Base-by-base conservation (phyloP, 2,888 invertebrate genomes). In the Caradrina kadenii region DNA sequence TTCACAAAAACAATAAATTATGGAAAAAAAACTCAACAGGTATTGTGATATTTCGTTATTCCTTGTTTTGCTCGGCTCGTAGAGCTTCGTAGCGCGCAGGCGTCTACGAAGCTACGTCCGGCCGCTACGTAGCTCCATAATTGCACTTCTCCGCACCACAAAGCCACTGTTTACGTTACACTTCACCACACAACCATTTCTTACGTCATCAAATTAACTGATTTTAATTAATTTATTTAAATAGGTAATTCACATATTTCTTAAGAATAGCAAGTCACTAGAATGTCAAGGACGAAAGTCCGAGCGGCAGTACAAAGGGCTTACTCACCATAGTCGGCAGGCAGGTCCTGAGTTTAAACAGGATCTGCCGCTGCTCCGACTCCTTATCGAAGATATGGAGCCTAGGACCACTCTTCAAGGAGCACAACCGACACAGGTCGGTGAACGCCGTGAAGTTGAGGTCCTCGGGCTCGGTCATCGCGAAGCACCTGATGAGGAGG, bases 361-460 rank as follows among this genome's bases (percentile, higher is more conserved):
- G 94, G 82, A 97, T 94, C 93, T 97, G 97, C 83, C 97, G 94
- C 90, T 97, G 97, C 89, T 97, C 97, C 63, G 97, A 97, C 90
- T 97, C 97, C 90, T 97, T 97, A 89, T 97, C 97, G 90, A 97
- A 97, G 88, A 97, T 96, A 90, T 97, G 97, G 84, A 97, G 96
- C 90, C 97, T 96, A 83, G 97, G 97, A 79, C 97, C 97, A 89
- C 96, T 97, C 93, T 97, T 97, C 84, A 97, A 94, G 84, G 97
- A 97, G 91, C 97, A 97, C 82, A 97, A 96, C 89, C 97, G 96
- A 91, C 97, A 97, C 84, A 97, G 96, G 94, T 97, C 97, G 80
- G 97, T 96, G 93, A 97, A 97, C 89, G 96, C 96, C 87, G 96
- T 96, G 92, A 97, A 97, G 94, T 97, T 97, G 87, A 97, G 96